phyloP scores from a whole-genome alignment of 2,113 vertebrate genomes.

The Callocephalon fimbriatum region DNA sequence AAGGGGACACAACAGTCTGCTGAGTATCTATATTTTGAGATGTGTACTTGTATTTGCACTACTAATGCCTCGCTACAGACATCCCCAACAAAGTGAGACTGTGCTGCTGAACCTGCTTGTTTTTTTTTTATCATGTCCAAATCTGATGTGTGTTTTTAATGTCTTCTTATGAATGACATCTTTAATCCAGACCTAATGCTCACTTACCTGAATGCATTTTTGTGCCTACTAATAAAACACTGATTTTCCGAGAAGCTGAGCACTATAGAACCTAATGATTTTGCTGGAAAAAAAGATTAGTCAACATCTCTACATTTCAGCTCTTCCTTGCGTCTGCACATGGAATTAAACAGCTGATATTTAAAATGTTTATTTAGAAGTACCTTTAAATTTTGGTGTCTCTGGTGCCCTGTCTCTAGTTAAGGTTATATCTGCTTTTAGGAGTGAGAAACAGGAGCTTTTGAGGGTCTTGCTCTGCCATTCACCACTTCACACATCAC shows the following conservation, averaged over 20 bases:
- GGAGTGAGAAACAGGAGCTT: background rate
- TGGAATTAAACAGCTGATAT: background rate
- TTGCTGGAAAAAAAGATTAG: background rate
- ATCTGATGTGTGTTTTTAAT: background rate
- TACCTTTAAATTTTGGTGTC: background rate
- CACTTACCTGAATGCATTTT: background rate
- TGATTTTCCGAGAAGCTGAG: background rate
- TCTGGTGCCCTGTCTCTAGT: background rate
- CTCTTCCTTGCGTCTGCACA: background rate
- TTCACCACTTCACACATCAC: background rate
- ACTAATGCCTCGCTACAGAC: background rate
- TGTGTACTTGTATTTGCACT: background rate
- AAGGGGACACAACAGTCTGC: background rate
- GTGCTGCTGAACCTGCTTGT: background rate
- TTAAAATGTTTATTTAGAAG: background rate
- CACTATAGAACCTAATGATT: background rate
- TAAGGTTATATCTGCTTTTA: background rate
- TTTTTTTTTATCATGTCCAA: background rate
- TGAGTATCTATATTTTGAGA: conserved; percentile 5
- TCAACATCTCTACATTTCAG: background rate
- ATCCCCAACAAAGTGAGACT: background rate
- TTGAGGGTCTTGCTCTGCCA: background rate
- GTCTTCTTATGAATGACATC: background rate
- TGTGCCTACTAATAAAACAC: background rate
- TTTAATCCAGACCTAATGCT: background rate